phyloP scores from a whole-genome alignment of 2,113 vertebrate genomes.

The Paedocypris sp. region DNA sequence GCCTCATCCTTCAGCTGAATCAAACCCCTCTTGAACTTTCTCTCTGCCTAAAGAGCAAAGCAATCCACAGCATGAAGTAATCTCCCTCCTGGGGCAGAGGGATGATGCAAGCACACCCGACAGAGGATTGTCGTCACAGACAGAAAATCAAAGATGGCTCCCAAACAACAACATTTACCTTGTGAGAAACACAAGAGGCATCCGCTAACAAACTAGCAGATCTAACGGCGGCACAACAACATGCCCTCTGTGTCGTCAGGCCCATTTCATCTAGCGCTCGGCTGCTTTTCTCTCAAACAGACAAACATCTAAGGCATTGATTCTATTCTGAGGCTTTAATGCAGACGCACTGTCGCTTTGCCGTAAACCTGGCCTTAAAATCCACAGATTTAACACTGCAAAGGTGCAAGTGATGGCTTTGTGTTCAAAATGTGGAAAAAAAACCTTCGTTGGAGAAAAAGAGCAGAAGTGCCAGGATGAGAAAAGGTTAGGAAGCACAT shows the following conservation, averaged over 20 bases:
- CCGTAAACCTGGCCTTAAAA: neutral
- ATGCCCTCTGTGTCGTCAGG: neutral
- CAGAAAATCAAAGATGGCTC: no score
- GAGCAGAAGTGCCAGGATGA: neutral
- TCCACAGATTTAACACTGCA: neutral
- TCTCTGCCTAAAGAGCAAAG: neutral
- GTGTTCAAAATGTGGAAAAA: neutral
- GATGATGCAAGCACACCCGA: constrained; percentile 53
- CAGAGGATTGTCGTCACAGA: neutral
- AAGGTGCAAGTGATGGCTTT: constrained; percentile 12
- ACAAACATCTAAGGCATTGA: neutral
- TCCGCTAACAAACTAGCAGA: neutral
- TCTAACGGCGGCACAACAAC: neutral
- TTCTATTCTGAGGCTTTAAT: constrained; percentile 8
- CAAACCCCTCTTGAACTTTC: neutral
- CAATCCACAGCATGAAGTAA: constrained; percentile 40
- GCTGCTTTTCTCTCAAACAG: neutral
- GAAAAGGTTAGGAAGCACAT: constrained; percentile 2
- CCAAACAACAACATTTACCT: neutral
- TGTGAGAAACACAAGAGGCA: neutral
- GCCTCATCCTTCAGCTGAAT: neutral
- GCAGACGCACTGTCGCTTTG: constrained; percentile 4
- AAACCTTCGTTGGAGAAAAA: neutral
- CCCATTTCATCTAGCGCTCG: neutral
- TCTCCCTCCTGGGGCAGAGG: constrained; percentile 42